Evolutionary conservation across 2,113 vertebrate genomes (phyloP).

Genomic region (Mungos mungo): DNA sequence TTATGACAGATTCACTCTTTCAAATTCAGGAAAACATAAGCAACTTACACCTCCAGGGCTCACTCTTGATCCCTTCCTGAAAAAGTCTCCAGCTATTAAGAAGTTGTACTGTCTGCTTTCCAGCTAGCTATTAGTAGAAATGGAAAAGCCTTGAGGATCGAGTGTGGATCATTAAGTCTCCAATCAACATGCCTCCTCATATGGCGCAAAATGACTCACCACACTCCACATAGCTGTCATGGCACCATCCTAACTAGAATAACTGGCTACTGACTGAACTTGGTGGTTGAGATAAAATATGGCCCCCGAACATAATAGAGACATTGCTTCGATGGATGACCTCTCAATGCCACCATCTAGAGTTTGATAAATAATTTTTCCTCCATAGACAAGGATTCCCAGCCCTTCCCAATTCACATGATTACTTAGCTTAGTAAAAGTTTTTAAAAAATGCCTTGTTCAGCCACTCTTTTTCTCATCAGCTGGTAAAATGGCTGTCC

Average conservation of each 20-base stretch:
- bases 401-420: not conserved
- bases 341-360: not conserved
- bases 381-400: not conserved
- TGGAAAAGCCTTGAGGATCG: not conserved
- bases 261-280: not conserved
- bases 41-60: not conserved
- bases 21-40: not conserved
- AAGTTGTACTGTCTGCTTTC: not conserved
- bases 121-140: not conserved
- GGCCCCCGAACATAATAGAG: not conserved
- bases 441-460: not conserved
- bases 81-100: not conserved
- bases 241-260: not conserved
- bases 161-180: not conserved
- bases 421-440: not conserved
- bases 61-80: not conserved
- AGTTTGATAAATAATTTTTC: slow-evolving; percentile 7
- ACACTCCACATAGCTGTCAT: not conserved
- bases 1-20: not conserved
- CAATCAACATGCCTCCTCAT: not conserved
- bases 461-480: not conserved
- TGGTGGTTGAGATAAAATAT: not conserved
- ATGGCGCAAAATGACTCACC: not conserved
- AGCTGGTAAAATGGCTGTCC: not conserved
- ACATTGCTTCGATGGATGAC: not conserved